A percentile compares a stretch with the other conserved stretches of the same genome.
These are phyloP conservation scores for Anaspis maculata DNA, from an alignment of 2,888 invertebrate species.

Conservation along the genomic window DNA sequence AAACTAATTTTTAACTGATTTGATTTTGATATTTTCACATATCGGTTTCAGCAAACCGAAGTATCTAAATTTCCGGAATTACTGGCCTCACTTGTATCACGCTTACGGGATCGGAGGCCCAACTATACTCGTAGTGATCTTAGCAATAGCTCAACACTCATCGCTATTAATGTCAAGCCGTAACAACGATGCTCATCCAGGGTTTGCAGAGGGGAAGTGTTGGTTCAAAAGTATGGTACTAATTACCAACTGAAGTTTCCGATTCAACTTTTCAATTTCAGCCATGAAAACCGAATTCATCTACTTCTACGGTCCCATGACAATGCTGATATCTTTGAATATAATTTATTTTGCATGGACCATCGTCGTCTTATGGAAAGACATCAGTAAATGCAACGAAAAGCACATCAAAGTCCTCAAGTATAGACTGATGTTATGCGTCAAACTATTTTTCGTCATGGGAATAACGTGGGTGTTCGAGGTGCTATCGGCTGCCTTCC, in stretches of 20 bases:
- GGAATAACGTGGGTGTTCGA: constrained; percentile 67
- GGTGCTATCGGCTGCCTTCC: constrained; percentile 43
- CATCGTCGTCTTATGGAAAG: constrained; percentile 49
- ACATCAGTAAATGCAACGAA: constrained; percentile 46
- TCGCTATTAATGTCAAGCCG: constrained; percentile 9
- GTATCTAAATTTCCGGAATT: too few relatives aligned
- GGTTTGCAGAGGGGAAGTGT: constrained; percentile 48
- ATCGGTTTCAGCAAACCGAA: too few relatives aligned
- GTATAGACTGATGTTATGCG: constrained; percentile 53
- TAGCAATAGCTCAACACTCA: constrained; percentile 47
- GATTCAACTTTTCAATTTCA: constrained; percentile 33
- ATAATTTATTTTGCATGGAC: constrained; percentile 52
- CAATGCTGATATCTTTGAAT: constrained; percentile 49
- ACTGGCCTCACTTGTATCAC: constrained; percentile 49
- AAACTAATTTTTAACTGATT: too few relatives aligned
- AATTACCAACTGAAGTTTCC: constrained; percentile 18
- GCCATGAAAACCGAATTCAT: constrained; percentile 51
- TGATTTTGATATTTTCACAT: too few relatives aligned
- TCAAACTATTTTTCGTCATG: constrained; percentile 61
- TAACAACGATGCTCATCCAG: constrained; percentile 19
- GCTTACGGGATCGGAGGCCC: constrained; percentile 55
- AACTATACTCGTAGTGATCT: constrained; percentile 44
- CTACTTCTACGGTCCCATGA: constrained; percentile 62
- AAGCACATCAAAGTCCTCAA: constrained; percentile 47
- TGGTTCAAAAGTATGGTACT: constrained; percentile 66